Evolutionary conservation across 2,797 vertebrate genomes (phyloP).

Genomic region (Loris lydekkerianus): DNA sequence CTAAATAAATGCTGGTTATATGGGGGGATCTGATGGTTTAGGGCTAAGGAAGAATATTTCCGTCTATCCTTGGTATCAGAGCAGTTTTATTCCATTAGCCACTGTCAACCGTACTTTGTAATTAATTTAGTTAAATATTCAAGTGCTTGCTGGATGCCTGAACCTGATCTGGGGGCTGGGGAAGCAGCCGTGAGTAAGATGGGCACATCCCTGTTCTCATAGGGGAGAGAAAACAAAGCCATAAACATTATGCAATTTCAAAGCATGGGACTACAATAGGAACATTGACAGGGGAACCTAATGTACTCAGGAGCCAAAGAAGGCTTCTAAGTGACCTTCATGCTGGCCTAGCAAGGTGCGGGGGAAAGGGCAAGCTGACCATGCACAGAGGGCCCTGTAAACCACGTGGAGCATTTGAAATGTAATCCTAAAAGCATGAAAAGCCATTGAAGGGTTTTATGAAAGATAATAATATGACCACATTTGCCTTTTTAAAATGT

Average conservation of each 20-base stretch:
- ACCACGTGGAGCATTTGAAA: neutral
- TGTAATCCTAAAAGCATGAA: constrained; percentile 48
- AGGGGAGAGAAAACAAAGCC: neutral
- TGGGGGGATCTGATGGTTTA: neutral
- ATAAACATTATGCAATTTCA: neutral
- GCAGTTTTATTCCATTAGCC: neutral
- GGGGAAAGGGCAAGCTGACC: neutral
- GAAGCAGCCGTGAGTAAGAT: neutral
- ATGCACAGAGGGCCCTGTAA: neutral
- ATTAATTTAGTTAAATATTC: neutral
- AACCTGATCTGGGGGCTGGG: neutral
- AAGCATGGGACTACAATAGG: neutral
- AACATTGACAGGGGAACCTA: neutral
- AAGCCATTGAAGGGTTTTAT: constrained; percentile 3
- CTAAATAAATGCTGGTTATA: neutral
- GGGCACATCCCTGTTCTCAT: neutral
- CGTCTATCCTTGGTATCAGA: neutral
- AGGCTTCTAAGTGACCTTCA: neutral
- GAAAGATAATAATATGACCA: neutral
- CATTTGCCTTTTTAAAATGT: constrained; percentile 52
- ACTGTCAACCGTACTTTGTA: neutral
- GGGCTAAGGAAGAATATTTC: neutral
- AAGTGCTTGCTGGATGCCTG: neutral
- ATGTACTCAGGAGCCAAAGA: neutral
- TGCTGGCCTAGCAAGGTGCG: neutral